Base-by-base conservation (phyloP, 2,113 vertebrate species). In the Sitta europaea region DNA sequence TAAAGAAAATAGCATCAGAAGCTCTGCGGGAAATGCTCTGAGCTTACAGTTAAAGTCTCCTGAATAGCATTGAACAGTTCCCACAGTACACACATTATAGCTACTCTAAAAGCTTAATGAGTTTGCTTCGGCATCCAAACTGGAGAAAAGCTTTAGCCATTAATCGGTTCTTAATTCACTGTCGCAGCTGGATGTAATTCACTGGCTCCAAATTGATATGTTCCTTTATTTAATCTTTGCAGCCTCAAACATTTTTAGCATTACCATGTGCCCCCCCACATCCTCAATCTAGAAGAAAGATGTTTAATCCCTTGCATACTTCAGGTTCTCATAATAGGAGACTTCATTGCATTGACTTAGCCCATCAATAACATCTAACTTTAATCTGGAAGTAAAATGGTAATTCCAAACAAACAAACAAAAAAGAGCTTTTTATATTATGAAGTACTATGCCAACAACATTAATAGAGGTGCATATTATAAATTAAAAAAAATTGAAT, bases 1-100 rank as follows among this genome's bases (percentile, higher is more conserved):
- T 99, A 99, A 99, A 99, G 99, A 99, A 99, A 99, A 98, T 99
- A 99, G 99, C 99, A 99, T 99, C 99, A 99, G 99, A 99, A 98
- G 98, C 99, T 98, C 99, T 99, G 99, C 98, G 98, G 99, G 99
- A 99, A 98, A 98, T 98, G 98, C 98, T 98, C 98, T 97, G 98
- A 99, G 98, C 98, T 98, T 98, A 98, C 98, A 98, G 98, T 98
- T 98, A 98, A 98, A 98, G 98, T 98, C 98, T 98, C 99, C 99
- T 99, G 99, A 99, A 99, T 99, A 98, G 98, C 98, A 97, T 90
- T 98, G 97, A 98, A 98, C 98, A 98, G 98, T 99, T 98, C 98
- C 98, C 98, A 98, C 98, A 98, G 98, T 97, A 99, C 98, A 98
- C 99, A 98, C 98, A 98, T 98, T 98, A 98, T 98, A 98, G 98